Evolutionary conservation across 2,113 vertebrate species (phyloP).

Genomic region (Helogale parvula): DNA sequence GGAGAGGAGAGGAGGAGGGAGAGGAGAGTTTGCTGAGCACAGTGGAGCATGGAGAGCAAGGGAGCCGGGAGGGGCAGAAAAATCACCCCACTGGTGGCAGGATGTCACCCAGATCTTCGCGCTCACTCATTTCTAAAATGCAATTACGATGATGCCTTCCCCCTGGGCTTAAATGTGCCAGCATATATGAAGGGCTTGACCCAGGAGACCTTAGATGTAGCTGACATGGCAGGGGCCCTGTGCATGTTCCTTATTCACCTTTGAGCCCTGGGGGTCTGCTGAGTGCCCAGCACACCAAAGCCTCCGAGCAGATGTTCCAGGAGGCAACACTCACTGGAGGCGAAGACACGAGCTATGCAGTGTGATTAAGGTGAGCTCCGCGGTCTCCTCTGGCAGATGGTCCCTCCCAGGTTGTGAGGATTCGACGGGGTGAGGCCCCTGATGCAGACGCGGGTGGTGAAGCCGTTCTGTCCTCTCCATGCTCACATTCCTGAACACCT

Average conservation of each 20-base stretch:
- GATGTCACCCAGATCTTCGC: fast-evolving
- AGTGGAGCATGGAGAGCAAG: fast-evolving
- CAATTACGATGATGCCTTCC: not conserved
- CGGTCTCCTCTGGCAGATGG: not conserved
- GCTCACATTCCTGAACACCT: fast-evolving
- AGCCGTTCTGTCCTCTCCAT: fast-evolving
- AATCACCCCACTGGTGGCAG: not conserved
- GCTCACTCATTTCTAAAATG: not conserved
- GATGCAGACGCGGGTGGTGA: not conserved
- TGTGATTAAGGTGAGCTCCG: not conserved
- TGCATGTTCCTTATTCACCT: not conserved
- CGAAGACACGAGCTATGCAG: fast-evolving
- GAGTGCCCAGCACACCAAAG: not conserved
- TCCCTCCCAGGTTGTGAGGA: not conserved
- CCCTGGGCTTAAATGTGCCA: not conserved
- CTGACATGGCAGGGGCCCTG: not conserved
- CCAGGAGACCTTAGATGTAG: not conserved
- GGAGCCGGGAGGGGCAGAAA: not conserved
- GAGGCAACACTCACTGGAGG: fast-evolving
- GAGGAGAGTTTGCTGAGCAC: no score
- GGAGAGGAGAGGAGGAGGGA: not conserved
- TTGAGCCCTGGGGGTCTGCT: not conserved
- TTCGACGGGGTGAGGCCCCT: fast-evolving
- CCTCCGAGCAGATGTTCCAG: not conserved
- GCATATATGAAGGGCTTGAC: not conserved